Conservation (phyloP, 2,888 invertebrate genomes). For the Mythimna pallens region DNA sequence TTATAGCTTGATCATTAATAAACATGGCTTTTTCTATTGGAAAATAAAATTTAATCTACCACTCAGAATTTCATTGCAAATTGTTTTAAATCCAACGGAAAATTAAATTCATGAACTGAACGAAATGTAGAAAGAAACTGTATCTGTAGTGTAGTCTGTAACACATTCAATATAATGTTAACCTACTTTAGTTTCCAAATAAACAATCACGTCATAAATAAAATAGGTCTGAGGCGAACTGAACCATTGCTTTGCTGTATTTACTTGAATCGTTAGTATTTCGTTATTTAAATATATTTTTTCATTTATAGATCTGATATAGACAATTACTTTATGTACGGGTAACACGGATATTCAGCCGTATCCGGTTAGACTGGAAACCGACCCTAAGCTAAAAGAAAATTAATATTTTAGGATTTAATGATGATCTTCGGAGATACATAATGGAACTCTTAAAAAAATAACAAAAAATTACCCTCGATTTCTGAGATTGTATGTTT, state of each 20-base stretch:
- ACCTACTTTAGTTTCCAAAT: conserved; percentile 23
- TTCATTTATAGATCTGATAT: too few relatives aligned
- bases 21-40: background rate
- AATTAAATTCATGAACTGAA: background rate
- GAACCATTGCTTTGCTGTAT: conserved; percentile 5
- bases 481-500: too few relatives aligned
- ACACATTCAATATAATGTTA: conserved; percentile 5
- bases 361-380: too few relatives aligned
- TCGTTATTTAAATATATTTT: too few relatives aligned
- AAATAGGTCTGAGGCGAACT: conserved; percentile 27
- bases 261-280: background rate
- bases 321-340: too few relatives aligned
- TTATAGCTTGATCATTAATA: background rate
- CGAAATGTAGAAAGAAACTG: background rate
- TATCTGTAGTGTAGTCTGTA: too few relatives aligned
- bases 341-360: too few relatives aligned
- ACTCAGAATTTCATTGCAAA: background rate
- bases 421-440: too few relatives aligned
- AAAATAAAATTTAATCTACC: background rate
- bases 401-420: too few relatives aligned
- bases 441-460: too few relatives aligned
- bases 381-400: too few relatives aligned
- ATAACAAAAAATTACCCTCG: too few relatives aligned
- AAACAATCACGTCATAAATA: conserved; percentile 5
- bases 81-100: background rate